phyloP scores from a whole-genome alignment of 2,113 vertebrate species.

The Limanda limanda region DNA sequence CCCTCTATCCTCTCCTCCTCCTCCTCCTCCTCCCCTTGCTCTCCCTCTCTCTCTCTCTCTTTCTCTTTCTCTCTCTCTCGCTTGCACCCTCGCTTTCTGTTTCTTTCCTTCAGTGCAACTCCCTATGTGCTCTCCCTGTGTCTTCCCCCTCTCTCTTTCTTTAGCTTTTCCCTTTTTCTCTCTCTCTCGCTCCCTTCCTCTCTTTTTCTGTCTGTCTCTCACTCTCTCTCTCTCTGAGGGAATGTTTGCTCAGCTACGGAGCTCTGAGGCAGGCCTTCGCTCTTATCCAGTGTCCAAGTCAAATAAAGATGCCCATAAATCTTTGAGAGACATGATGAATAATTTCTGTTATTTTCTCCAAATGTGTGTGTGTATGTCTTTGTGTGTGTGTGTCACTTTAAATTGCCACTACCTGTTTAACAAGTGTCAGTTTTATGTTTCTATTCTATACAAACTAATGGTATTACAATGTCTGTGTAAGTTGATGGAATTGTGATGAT shows the following conservation, averaged over 20 bases:
- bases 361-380: not conserved
- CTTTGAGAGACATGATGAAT: constrained; percentile 67
- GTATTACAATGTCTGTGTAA: not conserved
- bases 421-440: not conserved
- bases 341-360: constrained; percentile 57
- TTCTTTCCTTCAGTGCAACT: constrained; percentile 46
- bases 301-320: constrained; percentile 76
- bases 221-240: constrained; percentile 32
- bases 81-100: constrained; percentile 34
- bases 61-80: constrained; percentile 18
- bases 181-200: constrained; percentile 16
- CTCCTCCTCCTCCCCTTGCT: constrained; percentile 31
- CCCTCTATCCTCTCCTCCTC: constrained; percentile 61
- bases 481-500: not conserved
- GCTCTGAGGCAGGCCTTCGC: constrained; percentile 66
- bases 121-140: constrained; percentile 52
- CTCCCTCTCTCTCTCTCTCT: constrained; percentile 7
- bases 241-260: constrained; percentile 72
- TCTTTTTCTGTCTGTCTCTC: constrained; percentile 14
- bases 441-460: not conserved
- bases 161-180: constrained; percentile 12
- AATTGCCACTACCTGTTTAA: not conserved
- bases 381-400: not conserved
- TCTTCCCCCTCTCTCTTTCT: constrained; percentile 37
- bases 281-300: constrained; percentile 70